Conservation (phyloP, 92 coral and sea anemone genomes). For the Galaxea fascicularis region DNA sequence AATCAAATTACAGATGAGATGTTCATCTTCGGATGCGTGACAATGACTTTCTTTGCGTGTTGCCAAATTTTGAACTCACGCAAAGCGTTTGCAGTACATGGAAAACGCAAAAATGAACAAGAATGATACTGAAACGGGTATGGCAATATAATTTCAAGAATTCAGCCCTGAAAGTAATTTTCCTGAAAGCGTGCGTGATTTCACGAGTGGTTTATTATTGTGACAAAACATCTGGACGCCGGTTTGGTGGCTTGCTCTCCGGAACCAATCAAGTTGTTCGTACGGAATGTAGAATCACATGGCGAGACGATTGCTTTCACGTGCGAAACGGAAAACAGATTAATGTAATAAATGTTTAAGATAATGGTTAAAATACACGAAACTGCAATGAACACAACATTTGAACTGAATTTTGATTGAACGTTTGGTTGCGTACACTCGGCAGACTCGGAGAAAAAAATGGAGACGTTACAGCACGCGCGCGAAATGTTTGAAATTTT, state of each 20-base stretch:
- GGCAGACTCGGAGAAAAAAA: not conserved
- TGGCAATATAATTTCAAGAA: not conserved
- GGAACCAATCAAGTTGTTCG: conserved; percentile 15
- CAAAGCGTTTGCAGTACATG: not conserved
- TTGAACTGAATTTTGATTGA: not conserved
- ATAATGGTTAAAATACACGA: not conserved
- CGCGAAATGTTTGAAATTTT: conserved; percentile 47
- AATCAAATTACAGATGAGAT: not conserved
- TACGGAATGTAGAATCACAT: conserved; percentile 6
- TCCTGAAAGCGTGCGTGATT: not conserved
- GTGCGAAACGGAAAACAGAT: not conserved
- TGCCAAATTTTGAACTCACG: not conserved
- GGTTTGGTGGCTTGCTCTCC: too few species aligned
- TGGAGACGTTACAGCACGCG: conserved; percentile 1
- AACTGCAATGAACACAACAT: not conserved
- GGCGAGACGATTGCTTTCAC: conserved; percentile 6
- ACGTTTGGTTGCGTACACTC: not conserved
- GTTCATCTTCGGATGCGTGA: too few species aligned
- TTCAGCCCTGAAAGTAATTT: too few species aligned
- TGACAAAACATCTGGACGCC: not conserved
- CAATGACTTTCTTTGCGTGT: not conserved
- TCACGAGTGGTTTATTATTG: not conserved
- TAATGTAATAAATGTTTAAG: not conserved
- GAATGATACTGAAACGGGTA: not conserved
- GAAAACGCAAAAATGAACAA: not conserved